Evolutionary conservation across 2,888 invertebrate genomes (phyloP).

Genomic region (Opisthograptis luteolata): DNA sequence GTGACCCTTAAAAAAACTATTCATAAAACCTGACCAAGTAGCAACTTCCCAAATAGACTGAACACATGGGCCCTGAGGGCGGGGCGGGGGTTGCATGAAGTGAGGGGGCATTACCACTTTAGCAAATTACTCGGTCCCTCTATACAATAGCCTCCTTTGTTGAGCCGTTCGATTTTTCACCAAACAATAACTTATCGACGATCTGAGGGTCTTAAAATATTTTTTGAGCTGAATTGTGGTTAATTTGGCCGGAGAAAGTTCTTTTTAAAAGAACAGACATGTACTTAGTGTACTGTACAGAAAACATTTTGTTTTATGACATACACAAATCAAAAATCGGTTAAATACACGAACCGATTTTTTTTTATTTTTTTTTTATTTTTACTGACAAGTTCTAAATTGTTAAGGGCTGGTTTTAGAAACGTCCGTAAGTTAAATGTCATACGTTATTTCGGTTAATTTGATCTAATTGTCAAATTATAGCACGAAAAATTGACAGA

Average conservation of each 20-base stretch:
- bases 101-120: constrained; percentile 59
- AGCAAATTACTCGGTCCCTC: constrained; percentile 64
- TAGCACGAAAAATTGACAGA: too few relatives aligned
- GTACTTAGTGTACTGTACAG: too few relatives aligned
- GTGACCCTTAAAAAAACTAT: too few relatives aligned
- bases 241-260: constrained; percentile 13
- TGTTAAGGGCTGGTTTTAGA: too few relatives aligned
- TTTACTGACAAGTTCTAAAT: too few relatives aligned
- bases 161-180: constrained; percentile 54
- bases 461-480: too few relatives aligned
- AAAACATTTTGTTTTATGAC: background rate
- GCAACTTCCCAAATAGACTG: background rate
- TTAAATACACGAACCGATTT: too few relatives aligned
- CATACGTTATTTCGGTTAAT: too few relatives aligned
- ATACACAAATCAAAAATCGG: too few relatives aligned
- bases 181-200: constrained; percentile 52
- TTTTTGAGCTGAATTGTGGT: constrained; percentile 5
- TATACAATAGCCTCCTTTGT: constrained; percentile 54
- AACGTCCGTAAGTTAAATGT: too few relatives aligned
- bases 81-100: background rate
- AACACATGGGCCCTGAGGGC: constrained; percentile 3
- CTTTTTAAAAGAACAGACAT: constrained; percentile 1
- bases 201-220: constrained; percentile 35
- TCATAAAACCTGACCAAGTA: background rate
- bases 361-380: too few relatives aligned